Base-by-base conservation (phyloP, 2,888 invertebrate genomes). In the Druceiella hillmani region DNA sequence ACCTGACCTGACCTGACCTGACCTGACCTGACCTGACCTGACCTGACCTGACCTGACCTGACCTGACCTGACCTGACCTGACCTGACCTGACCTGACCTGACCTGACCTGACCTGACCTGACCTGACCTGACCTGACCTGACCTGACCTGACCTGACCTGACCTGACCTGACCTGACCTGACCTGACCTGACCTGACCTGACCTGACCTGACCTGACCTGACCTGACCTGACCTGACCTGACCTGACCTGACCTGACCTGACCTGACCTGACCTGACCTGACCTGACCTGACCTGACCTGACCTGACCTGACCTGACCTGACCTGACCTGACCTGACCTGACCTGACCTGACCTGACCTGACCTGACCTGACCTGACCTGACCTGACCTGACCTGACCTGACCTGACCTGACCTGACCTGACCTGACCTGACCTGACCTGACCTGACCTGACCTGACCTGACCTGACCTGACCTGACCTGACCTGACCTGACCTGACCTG, bases 21-120 rank as follows among this genome's bases (percentile, higher is more conserved):
- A 44, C 44, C 44, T 37, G 41, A 43, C 43, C 44, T 44, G 41
- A 44, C 44, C 44, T 41, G 41, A 44, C 44, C 44, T 41, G 41
- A 44, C 44, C 44, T 38, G 38, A 44, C 44, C 43, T 44, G 41
- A 44, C 44, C 44, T 40, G 41, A 44, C 44, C 44, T 41, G 38
- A 41, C 44, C 41, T 40, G 41, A 44, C 41, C 41, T 43, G 38
- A 43, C 39, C 41, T 40, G 38, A 40, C 44, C 38, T 38, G 38
- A 38, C 41, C 44, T 38, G 35, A 33, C 37, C 41, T 34, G 35
- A 38, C 41, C 38, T 28, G 32, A 38, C 34, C 38, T 38, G 32
- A 37, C 34, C 34, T 27, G 35, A 37, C 37, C 36, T 34, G 37
- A 37, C 20, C 41, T 29, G 34, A 37, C 33, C 37, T 30, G 34